phyloP scores from a whole-genome alignment of 2,797 vertebrate genomes.

The Oophaga sylvatica region DNA sequence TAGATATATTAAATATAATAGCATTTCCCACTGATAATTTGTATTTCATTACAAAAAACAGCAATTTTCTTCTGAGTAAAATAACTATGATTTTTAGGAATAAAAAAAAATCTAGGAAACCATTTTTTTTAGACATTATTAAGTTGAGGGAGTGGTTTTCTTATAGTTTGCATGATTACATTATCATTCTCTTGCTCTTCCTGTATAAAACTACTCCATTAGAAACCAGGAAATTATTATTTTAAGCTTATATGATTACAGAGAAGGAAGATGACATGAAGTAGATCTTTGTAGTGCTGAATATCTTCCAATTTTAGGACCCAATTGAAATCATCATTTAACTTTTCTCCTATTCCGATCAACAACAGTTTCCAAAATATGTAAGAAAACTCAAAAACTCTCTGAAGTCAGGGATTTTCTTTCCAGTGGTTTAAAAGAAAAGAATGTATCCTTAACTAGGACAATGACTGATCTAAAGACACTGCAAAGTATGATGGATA shows the following conservation, averaged over 20 bases:
- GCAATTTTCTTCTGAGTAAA: not conserved
- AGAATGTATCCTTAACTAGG: too few relatives aligned
- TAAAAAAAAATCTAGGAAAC: not conserved
- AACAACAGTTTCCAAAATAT: too few relatives aligned
- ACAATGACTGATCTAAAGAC: too few relatives aligned
- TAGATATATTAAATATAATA: not conserved
- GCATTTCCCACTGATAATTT: not conserved
- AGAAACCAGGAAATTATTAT: not conserved
- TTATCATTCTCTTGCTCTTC: not conserved
- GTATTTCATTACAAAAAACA: not conserved
- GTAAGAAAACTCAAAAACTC: too few relatives aligned
- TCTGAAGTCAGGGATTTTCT: too few relatives aligned
- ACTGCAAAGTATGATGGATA: too few relatives aligned
- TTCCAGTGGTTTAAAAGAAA: too few relatives aligned
- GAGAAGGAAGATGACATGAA: not conserved
- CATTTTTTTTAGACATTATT: not conserved
- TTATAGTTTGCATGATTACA: not conserved
- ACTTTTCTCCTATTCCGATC: too few relatives aligned
- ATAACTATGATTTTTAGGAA: not conserved
- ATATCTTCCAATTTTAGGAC: too few relatives aligned
- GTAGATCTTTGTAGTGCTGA: too few relatives aligned
- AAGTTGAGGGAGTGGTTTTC: not conserved
- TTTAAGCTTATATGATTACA: not conserved
- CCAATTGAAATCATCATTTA: too few relatives aligned
- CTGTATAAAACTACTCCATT: not conserved